Evolutionary conservation across 2,797 vertebrate species (phyloP), one percentile per base, ranked within the genome.

Genomic region (Dipus sagitta): DNA sequence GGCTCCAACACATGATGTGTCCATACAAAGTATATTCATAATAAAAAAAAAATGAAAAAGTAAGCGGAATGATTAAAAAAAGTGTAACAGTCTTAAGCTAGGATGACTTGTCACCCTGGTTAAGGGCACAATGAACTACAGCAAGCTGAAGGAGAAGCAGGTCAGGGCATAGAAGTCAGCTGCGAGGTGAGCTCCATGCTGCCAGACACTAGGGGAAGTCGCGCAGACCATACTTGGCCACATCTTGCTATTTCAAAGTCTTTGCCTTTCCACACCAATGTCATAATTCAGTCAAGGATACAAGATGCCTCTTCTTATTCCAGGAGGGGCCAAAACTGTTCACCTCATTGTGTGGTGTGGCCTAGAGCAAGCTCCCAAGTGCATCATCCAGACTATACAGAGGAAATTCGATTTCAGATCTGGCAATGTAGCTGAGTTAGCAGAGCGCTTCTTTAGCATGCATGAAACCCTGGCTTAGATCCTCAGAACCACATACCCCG

Each of bases 321-420:
- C 6, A 28, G 11, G 24, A 82, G 3, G 15, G 68, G 62, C 24
- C 6, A 79, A 62, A 11, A 42, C 47, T 67, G 82, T 71, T 90
- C 42, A 47, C 28, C 64, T 79, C 58, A 75, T 34, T 91, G 18
- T 93, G 79, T 79, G 64, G 34, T 90, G 78, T 65, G 65, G 67
- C 64, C 34, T 54, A 84, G 68, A 74, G 88, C 85, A 83, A 86
- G 91, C 81, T 81, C 90, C 34, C 24, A 95, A 93, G 28, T 1
- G 0, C 30, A 86, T 72, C n/a, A 30, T 76, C n/a, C 52, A 38
- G 58, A 78, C 20, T 65, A 15, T 79, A 90, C 32, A 32, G 0
- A 58, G 75, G 28, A 62, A 79, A 70, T 70, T 70, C 30, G 12
- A 20, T 30, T 75, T 92, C 70, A 70, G 54, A 65, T 34, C 8